Evolutionary conservation across 2,797 vertebrate genomes (phyloP).

Genomic region (Diplodus sargus): DNA sequence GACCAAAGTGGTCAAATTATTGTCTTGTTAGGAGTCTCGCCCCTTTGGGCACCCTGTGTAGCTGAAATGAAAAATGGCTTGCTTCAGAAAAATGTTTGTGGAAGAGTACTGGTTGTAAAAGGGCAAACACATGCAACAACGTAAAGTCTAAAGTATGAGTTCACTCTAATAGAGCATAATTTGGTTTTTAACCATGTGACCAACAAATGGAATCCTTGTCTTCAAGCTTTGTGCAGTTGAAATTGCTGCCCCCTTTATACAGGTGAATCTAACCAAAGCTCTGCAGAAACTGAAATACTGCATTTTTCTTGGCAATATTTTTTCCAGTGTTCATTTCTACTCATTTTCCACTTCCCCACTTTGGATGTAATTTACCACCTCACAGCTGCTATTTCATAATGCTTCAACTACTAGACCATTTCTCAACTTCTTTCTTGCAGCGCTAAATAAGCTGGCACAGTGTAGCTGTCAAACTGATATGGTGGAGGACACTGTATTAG

Average conservation of each 20-base stretch:
- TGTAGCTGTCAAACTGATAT: neutral
- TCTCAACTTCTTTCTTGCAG: neutral
- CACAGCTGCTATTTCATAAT: neutral
- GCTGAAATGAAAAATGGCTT: too few species aligned
- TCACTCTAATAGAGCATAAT: neutral
- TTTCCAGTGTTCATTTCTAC: neutral
- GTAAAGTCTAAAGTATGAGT: neutral
- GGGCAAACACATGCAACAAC: too few species aligned
- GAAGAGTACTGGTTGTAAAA: neutral
- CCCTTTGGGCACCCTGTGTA: too few species aligned
- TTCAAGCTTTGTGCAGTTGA: neutral
- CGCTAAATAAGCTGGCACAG: conserved; percentile 5
- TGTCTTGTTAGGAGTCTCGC: too few species aligned
- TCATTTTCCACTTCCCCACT: neutral
- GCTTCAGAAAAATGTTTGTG: neutral
- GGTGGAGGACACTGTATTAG: neutral
- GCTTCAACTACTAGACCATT: conserved; percentile 5
- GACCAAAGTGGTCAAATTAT: too few species aligned
- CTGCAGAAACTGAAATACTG: neutral
- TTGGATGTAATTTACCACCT: neutral
- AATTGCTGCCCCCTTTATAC: neutral
- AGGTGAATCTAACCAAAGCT: neutral
- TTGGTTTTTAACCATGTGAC: neutral
- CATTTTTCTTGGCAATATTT: neutral
- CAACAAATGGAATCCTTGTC: neutral